phyloP scores from a whole-genome alignment of 1,140 invertebrate species.

The Psilanteris sp. region DNA sequence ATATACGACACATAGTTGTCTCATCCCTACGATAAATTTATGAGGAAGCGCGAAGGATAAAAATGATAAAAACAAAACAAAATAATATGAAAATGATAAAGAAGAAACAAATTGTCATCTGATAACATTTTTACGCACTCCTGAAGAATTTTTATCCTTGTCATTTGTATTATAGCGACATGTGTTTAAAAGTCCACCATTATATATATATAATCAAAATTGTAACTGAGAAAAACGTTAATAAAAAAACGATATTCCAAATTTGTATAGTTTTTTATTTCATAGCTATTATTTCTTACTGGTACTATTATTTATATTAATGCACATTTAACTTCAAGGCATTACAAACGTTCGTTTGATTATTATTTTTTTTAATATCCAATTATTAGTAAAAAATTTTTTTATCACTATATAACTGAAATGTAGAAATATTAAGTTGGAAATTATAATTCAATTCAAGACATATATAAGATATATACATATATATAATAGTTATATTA shows the following conservation, averaged over 20 bases:
- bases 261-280: neutral
- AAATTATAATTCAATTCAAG: too few species aligned
- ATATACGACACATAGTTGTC: slow-evolving; percentile 77
- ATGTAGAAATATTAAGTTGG: too few species aligned
- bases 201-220: slow-evolving; percentile 81
- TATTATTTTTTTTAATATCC: too few species aligned
- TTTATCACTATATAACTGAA: too few species aligned
- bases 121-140: slow-evolving; percentile 80
- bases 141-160: slow-evolving; percentile 78
- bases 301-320: too few species aligned
- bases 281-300: too few species aligned
- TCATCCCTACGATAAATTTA: slow-evolving; percentile 75
- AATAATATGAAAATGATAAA: slow-evolving; percentile 32
- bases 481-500: too few species aligned
- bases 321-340: too few species aligned
- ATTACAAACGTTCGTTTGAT: too few species aligned
- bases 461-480: too few species aligned
- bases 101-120: slow-evolving; percentile 73
- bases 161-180: slow-evolving; percentile 79
- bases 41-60: slow-evolving; percentile 44
- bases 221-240: slow-evolving; percentile 80
- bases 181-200: slow-evolving; percentile 79
- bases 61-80: slow-evolving; percentile 11
- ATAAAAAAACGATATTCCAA: slow-evolving; percentile 77
- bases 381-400: too few species aligned